Percentiles rank a stretch among this genome's conserved stretches.
Conservation (phyloP, 2,113 vertebrate genomes). For the Eptesicus fuscus region DNA sequence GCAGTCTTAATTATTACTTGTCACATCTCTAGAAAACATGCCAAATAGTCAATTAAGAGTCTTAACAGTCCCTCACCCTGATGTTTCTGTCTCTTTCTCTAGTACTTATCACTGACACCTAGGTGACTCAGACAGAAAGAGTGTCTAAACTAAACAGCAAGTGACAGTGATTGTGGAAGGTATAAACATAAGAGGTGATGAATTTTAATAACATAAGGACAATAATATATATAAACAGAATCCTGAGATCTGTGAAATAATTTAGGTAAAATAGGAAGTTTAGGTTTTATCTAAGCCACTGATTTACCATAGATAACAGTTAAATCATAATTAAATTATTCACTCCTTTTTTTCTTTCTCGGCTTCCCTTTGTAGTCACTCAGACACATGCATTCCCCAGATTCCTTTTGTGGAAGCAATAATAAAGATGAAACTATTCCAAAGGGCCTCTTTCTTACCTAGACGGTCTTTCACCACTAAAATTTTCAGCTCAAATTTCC, state of each 20-base stretch:
- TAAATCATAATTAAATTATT: slow-evolving; percentile 32
- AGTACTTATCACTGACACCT: slow-evolving; percentile 24
- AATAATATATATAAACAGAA: slow-evolving; percentile 1
- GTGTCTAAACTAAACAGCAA: slow-evolving; percentile 20
- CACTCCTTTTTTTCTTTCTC: background rate
- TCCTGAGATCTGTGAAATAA: slow-evolving; percentile 1
- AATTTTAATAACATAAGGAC: slow-evolving; percentile 14
- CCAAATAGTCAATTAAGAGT: slow-evolving; percentile 4
- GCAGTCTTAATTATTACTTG: slow-evolving; percentile 41
- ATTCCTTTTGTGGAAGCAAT: slow-evolving; percentile 33
- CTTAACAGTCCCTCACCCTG: slow-evolving; percentile 23
- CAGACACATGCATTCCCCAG: background rate
- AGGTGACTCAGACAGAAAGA: slow-evolving; percentile 24
- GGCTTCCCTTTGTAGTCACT: slow-evolving; percentile 16
- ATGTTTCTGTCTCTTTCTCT: slow-evolving; percentile 48
- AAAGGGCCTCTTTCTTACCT: slow-evolving; percentile 40
- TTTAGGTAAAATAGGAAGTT: slow-evolving; percentile 31
- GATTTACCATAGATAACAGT: slow-evolving; percentile 4
- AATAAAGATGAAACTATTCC: slow-evolving; percentile 10
- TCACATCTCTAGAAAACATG: background rate
- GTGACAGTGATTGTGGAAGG: background rate
- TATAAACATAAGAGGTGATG: slow-evolving; percentile 38
- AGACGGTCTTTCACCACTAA: background rate
- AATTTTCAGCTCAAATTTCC: slow-evolving; percentile 39
- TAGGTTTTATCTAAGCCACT: background rate